Conservation (phyloP, 2,888 invertebrate species). For the Zeuzera pyrina region DNA sequence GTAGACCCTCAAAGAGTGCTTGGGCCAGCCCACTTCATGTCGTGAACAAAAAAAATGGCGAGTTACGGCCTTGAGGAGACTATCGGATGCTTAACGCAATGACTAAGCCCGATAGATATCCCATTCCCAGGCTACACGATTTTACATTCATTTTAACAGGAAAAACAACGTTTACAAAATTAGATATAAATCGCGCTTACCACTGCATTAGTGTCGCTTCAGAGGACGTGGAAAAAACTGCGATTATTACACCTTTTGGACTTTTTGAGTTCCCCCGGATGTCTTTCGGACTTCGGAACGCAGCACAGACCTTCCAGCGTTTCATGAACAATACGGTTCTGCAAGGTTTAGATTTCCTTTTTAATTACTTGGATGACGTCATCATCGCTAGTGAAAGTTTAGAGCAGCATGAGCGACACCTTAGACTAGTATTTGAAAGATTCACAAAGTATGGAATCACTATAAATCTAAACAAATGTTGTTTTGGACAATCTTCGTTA, state of each 20-base stretch:
- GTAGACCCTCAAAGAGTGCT: slow-evolving; percentile 1
- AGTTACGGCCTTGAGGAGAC: background rate
- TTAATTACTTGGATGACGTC: background rate
- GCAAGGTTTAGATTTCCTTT: background rate
- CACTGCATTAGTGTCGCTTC: slow-evolving; percentile 30
- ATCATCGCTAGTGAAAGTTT: background rate
- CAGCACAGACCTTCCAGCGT: slow-evolving; percentile 32
- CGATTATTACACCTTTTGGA: slow-evolving; percentile 33
- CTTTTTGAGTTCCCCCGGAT: slow-evolving; percentile 29
- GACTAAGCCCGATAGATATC: slow-evolving; percentile 4
- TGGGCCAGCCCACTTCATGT: slow-evolving; percentile 5
- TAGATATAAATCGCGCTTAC: slow-evolving; percentile 25
- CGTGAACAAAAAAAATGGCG: slow-evolving; percentile 2
- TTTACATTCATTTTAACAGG: slow-evolving; percentile 3
- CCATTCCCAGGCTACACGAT: slow-evolving; percentile 6
- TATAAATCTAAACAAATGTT: slow-evolving; percentile 14
- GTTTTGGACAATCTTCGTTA: background rate
- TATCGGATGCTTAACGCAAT: slow-evolving; percentile 1
- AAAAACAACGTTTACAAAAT: background rate
- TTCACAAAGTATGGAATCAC: slow-evolving; percentile 16
- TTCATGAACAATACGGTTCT: slow-evolving; percentile 25
- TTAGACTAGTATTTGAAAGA: slow-evolving; percentile 14
- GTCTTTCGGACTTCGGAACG: slow-evolving; percentile 31
- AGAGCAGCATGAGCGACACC: background rate
- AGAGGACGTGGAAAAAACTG: slow-evolving; percentile 32